Evolutionary conservation across 2,888 invertebrate genomes (phyloP).

Genomic region (Morpho deidamia): DNA sequence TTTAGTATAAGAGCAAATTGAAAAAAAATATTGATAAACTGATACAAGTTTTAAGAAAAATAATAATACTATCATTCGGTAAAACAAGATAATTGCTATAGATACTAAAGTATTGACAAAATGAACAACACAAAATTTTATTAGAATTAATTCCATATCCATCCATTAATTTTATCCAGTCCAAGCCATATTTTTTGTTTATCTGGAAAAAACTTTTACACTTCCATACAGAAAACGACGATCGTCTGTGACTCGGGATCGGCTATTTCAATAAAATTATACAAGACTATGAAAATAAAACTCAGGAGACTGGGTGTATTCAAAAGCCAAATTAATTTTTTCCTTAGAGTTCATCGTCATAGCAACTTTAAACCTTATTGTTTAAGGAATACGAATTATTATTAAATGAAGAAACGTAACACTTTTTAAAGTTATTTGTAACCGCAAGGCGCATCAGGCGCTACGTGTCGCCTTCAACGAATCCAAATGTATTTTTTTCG

Average conservation of each 20-base stretch:
- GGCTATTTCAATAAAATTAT: conserved; percentile 53
- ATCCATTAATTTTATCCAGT: not conserved
- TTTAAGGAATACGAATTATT: not conserved
- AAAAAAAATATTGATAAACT: no score
- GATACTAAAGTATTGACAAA: no score
- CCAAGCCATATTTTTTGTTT: conserved; percentile 8
- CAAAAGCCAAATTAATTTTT: conserved; percentile 26
- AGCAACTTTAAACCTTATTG: conserved; percentile 30
- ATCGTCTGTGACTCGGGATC: conserved; percentile 32
- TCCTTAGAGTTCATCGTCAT: conserved; percentile 4
- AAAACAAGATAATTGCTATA: no score
- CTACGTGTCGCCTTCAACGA: conserved; percentile 47
- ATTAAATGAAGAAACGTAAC: not conserved
- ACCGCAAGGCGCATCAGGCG: conserved; percentile 28
- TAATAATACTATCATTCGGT: no score
- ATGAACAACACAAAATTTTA: no score
- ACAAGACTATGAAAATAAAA: conserved; percentile 55
- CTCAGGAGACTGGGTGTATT: conserved; percentile 31
- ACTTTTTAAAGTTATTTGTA: conserved; percentile 16
- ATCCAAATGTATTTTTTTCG: conserved; percentile 52
- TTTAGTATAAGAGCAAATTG: no score
- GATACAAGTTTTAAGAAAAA: no score
- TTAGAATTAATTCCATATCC: no score
- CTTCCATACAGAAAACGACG: conserved; percentile 20
- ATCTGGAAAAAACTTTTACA: conserved; percentile 21